A percentile compares a stretch with the other conserved stretches of the same genome.
Evolutionary conservation across 2,888 invertebrate genomes (phyloP).

Genomic region (Tenthredo mesomela): DNA sequence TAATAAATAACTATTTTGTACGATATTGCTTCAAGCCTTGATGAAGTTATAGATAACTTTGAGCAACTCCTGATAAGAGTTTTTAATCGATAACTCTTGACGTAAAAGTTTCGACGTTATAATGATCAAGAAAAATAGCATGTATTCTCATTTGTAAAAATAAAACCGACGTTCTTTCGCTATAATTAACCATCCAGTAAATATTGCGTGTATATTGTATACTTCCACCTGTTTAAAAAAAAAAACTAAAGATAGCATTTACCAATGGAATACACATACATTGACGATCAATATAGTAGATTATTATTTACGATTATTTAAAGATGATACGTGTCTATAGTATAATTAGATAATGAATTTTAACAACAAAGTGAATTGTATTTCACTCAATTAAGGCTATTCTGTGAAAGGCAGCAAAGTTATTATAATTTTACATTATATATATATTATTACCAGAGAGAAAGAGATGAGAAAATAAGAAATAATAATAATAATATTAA

Average conservation of each 20-base stretch:
- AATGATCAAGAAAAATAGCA: not conserved
- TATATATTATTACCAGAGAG: not conserved
- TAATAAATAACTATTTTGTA: conserved; percentile 43
- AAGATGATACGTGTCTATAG: not conserved
- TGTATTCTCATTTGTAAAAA: not conserved
- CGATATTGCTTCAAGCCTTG: not conserved
- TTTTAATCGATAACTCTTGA: not conserved
- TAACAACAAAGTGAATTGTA: conserved; percentile 19
- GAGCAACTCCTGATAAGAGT: not conserved
- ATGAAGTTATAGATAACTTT: not conserved
- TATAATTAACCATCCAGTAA: not conserved
- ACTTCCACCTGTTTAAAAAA: conserved; percentile 4
- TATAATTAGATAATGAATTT: conserved; percentile 10
- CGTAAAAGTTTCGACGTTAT: not conserved
- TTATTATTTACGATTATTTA: not conserved
- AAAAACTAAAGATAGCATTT: conserved; percentile 4
- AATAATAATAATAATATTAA: not conserved
- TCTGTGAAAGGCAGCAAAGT: conserved; percentile 23
- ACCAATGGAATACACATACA: not conserved
- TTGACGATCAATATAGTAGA: not conserved
- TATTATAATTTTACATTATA: not conserved
- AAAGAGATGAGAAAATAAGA: not conserved
- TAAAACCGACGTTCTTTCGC: not conserved
- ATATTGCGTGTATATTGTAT: not conserved
- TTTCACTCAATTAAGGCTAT: conserved; percentile 30